Evolutionary conservation across 2,797 vertebrate genomes (phyloP).

Genomic region (Spheniscus humboldti): DNA sequence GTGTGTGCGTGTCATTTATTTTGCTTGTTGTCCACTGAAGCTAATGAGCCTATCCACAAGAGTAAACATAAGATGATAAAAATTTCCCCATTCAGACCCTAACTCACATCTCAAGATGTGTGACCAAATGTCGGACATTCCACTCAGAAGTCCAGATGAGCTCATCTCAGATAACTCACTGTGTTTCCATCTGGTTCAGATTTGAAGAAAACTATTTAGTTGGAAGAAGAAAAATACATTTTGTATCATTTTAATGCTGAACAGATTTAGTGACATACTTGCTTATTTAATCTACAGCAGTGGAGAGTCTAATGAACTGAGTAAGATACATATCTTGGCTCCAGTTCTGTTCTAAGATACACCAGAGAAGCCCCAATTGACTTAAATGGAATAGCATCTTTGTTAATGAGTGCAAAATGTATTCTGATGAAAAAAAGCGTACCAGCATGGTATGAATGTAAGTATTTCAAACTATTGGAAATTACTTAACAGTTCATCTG

Average conservation of each 20-base stretch:
- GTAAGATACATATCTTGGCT: constrained; percentile 58
- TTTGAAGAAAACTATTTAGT: constrained; percentile 74
- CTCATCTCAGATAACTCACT: constrained; percentile 73
- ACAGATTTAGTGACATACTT: constrained; percentile 75
- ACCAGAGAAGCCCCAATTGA: constrained; percentile 42
- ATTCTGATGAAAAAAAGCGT: not conserved
- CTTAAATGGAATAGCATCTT: constrained; percentile 47
- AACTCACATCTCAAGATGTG: constrained; percentile 44
- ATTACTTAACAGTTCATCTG: constrained; percentile 31
- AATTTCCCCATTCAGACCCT: constrained; percentile 29
- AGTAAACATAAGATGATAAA: constrained; percentile 43
- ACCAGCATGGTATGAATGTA: not conserved
- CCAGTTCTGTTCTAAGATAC: constrained; percentile 14
- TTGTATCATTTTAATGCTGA: constrained; percentile 77
- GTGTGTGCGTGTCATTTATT: not conserved
- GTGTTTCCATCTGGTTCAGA: constrained; percentile 75
- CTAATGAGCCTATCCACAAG: constrained; percentile 25
- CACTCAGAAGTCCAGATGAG: constrained; percentile 69
- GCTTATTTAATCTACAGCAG: constrained; percentile 71
- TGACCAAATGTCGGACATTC: constrained; percentile 65
- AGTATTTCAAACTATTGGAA: constrained; percentile 1
- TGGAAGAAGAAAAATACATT: constrained; percentile 76
- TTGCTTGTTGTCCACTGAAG: not conserved
- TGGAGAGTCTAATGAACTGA: constrained; percentile 69
- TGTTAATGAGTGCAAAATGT: constrained; percentile 21